Percentiles rank a stretch among this genome's conserved stretches.
These are phyloP conservation scores for Eupristina koningsbergeri DNA, from an alignment of 1,140 invertebrate genomes.

Conservation along the genomic window DNA sequence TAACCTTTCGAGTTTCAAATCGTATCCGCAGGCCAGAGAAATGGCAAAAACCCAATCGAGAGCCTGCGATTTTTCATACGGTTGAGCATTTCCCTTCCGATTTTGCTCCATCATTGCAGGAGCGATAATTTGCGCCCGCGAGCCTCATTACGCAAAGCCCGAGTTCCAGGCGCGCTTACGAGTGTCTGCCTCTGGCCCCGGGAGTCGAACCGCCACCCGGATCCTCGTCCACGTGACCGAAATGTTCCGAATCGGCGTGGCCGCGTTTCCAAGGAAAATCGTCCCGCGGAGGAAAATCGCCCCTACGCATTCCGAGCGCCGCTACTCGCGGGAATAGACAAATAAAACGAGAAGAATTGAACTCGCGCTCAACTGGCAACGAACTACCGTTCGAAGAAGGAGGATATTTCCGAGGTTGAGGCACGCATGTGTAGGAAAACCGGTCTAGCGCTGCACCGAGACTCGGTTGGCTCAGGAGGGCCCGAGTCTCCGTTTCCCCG, in stretches of 20 bases:
- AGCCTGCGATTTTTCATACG: background rate
- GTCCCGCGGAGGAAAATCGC: background rate
- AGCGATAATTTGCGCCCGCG: background rate
- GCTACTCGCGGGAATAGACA: slow-evolving; percentile 8
- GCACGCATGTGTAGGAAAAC: slow-evolving; percentile 41
- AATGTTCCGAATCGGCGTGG: background rate
- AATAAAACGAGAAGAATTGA: slow-evolving; percentile 55
- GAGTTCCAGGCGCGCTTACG: slow-evolving; percentile 3
- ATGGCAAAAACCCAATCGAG: background rate
- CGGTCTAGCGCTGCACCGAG: slow-evolving; percentile 50
- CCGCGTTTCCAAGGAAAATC: background rate
- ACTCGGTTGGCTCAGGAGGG: background rate
- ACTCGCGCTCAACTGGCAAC: slow-evolving; percentile 51
- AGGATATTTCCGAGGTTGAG: slow-evolving; percentile 56
- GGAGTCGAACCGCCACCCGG: too few relatives aligned
- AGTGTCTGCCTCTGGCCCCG: background rate
- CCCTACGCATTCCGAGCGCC: background rate
- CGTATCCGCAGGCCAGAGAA: background rate
- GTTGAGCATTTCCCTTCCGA: background rate
- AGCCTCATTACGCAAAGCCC: slow-evolving; percentile 19
- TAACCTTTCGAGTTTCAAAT: background rate
- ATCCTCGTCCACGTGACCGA: background rate
- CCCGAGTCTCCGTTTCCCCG: background rate
- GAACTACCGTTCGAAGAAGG: slow-evolving; percentile 58
- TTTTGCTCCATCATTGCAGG: background rate